Percentiles rank a stretch among this genome's conserved stretches.
Conservation (phyloP, 2,113 vertebrate species). For the Thomomys bottae region DNA sequence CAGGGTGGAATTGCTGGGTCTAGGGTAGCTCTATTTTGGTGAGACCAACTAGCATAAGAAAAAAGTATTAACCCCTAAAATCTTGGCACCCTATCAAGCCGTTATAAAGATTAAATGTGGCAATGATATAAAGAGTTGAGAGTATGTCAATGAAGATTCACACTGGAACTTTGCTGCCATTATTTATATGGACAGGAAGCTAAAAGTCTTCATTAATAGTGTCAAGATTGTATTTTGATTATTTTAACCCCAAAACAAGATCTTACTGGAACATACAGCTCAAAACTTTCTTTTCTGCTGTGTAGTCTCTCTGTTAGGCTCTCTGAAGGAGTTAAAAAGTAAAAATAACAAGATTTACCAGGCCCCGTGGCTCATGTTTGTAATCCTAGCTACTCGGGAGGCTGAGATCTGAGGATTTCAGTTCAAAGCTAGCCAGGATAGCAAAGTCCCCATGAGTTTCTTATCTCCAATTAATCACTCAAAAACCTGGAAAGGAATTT, state of each 20-base stretch:
- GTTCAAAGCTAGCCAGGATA: too few species aligned
- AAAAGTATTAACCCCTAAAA: background rate
- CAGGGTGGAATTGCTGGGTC: too few species aligned
- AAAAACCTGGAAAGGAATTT: too few species aligned
- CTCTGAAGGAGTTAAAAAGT: background rate
- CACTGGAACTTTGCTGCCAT: background rate
- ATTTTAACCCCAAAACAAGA: background rate
- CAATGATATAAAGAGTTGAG: background rate
- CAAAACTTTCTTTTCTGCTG: background rate
- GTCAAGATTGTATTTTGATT: slow-evolving; percentile 1
- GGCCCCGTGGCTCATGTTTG: too few species aligned
- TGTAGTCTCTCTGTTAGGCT: background rate
- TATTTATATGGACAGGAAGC: background rate
- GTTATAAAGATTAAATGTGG: background rate
- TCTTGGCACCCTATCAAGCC: background rate
- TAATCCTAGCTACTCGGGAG: too few species aligned
- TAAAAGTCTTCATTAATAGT: background rate
- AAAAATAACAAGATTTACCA: background rate
- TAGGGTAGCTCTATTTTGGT: background rate
- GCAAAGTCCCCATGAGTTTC: too few species aligned
- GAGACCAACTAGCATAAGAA: background rate
- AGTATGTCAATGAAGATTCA: background rate
- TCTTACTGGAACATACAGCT: background rate
- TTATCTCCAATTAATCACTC: too few species aligned
- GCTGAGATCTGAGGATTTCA: too few species aligned